These are phyloP conservation scores for Lycophotia porphyrea DNA, from an alignment of 2,888 invertebrate genomes.

Conservation along the genomic window DNA sequence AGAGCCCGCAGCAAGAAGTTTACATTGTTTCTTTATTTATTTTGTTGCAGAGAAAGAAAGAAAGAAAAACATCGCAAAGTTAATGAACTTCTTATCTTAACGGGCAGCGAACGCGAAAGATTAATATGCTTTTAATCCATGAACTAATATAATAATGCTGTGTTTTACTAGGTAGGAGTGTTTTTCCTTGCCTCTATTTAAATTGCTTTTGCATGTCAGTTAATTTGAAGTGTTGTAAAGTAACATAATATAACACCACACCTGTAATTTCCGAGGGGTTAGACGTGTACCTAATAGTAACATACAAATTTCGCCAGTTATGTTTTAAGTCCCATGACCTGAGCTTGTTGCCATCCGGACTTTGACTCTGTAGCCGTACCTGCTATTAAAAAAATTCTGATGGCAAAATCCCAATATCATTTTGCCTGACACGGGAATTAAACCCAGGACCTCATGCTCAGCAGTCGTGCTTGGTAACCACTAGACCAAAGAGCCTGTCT, in stretches of 20 bases:
- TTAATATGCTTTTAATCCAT: constrained; percentile 21
- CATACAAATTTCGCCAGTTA: background rate
- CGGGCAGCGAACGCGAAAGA: constrained; percentile 23
- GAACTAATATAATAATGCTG: constrained; percentile 7
- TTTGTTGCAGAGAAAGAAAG: constrained; percentile 15
- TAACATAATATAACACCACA: background rate
- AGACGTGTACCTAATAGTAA: background rate
- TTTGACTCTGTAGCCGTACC: no score
- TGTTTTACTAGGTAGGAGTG: background rate
- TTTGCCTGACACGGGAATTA: no score
- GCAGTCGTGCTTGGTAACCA: no score
- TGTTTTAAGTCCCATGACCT: background rate
- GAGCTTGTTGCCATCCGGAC: no score
- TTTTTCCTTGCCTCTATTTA: background rate
- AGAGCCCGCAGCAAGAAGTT: constrained; percentile 12
- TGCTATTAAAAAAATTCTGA: no score
- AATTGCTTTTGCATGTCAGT: background rate
- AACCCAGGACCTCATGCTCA: no score
- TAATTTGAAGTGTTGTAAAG: background rate
- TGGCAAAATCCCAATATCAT: no score
- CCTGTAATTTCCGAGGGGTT: background rate
- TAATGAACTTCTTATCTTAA: constrained; percentile 45
- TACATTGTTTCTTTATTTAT: constrained; percentile 41
- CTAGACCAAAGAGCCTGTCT: no score
- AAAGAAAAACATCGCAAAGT: constrained; percentile 29